Percentiles rank a stretch among this genome's conserved stretches.
phyloP scores from a whole-genome alignment of 1,140 invertebrate genomes.

The Drusus annulatus region DNA sequence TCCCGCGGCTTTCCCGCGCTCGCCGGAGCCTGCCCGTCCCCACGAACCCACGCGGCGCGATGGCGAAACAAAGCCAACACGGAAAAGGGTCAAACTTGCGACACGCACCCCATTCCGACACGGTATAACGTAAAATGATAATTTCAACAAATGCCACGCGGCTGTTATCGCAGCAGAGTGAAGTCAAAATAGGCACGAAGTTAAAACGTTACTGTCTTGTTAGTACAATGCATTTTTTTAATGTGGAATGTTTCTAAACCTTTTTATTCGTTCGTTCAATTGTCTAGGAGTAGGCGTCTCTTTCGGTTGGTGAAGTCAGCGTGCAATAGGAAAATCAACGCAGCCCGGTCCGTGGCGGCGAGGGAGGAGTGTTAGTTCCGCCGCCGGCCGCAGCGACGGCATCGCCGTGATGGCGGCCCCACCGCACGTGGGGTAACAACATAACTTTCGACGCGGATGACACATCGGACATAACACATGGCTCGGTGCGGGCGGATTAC shows the following conservation, averaged over 20 bases:
- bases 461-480: not conserved
- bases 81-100: not conserved
- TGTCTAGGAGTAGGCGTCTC: too few relatives aligned
- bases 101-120: not conserved
- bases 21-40: not conserved
- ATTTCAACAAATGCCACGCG: not conserved
- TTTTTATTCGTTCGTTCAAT: not conserved
- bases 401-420: conserved; percentile 12
- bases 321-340: conserved; percentile 14
- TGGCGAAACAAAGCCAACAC: not conserved
- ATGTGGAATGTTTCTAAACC: not conserved
- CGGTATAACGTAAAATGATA: not conserved
- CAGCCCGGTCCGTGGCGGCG: not conserved
- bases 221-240: not conserved
- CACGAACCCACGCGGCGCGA: not conserved
- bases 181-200: not conserved
- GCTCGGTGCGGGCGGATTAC: not conserved
- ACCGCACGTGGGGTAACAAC: conserved; percentile 7
- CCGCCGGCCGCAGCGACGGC: not conserved
- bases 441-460: conserved; percentile 1
- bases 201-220: not conserved
- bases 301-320: not conserved
- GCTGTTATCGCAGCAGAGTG: not conserved
- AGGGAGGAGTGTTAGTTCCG: not conserved
- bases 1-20: conserved; percentile 32